Evolutionary conservation across 2,113 vertebrate genomes (phyloP).

Genomic region (Anser brachyrhynchus): DNA sequence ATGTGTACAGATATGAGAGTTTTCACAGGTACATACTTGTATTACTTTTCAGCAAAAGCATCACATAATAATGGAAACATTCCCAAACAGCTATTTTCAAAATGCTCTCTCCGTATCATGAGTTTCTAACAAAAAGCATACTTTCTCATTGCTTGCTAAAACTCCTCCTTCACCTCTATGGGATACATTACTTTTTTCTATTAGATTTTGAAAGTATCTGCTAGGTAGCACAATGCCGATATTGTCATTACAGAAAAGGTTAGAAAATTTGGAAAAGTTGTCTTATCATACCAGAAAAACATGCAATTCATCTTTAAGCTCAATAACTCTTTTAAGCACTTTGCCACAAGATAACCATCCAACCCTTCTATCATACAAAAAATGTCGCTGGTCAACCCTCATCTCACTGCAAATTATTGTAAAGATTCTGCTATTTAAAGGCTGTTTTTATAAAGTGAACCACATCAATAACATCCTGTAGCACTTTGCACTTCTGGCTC

Average conservation of each 20-base stretch:
- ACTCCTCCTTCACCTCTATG: not conserved
- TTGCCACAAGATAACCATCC: not conserved
- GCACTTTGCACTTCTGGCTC: not conserved
- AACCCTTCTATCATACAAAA: not conserved
- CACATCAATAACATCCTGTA: not conserved
- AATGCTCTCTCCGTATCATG: not conserved
- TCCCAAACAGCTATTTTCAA: not conserved
- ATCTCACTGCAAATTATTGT: not conserved
- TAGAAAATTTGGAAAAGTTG: not conserved
- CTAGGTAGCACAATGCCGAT: not conserved
- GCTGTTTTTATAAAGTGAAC: not conserved
- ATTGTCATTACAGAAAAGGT: not conserved
- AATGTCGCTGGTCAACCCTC: not conserved
- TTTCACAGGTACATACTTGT: not conserved
- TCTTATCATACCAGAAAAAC: not conserved
- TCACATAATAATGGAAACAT: not conserved
- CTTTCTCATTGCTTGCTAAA: not conserved
- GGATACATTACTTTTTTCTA: accelerated
- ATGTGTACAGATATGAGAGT: not conserved
- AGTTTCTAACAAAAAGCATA: not conserved
- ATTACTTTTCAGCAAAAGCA: not conserved
- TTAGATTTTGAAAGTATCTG: not conserved
- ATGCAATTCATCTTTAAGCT: not conserved
- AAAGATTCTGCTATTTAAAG: not conserved
- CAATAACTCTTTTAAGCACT: not conserved